Conservation (phyloP, 2,797 vertebrate species). For the Darevskia nairensis region DNA sequence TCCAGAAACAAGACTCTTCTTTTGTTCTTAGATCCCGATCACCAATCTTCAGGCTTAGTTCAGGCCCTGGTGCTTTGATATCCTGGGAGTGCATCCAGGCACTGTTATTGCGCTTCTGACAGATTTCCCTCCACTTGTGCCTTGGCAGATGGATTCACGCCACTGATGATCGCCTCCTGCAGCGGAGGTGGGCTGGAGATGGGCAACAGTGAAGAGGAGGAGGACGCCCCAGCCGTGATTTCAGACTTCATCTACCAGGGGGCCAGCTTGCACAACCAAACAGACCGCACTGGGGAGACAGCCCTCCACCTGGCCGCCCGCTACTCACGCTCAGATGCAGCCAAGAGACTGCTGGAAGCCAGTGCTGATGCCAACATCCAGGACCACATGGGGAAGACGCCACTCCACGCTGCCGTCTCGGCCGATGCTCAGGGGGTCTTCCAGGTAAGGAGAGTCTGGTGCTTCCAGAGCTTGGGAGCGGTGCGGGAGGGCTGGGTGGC, state of each 20-base stretch:
- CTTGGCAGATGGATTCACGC: conserved; percentile 92
- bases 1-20: too few species aligned
- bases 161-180: conserved; percentile 97
- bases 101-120: neutral
- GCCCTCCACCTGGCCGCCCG: conserved; percentile 94
- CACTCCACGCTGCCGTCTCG: conserved; percentile 92
- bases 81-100: neutral
- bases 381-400: conserved; percentile 97
- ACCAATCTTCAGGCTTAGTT: neutral
- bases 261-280: conserved; percentile 95
- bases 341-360: conserved; percentile 95
- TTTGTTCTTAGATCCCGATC: too few species aligned
- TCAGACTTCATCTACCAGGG: conserved; percentile 98
- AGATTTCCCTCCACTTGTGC: neutral
- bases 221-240: conserved; percentile 93
- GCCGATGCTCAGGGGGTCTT: conserved; percentile 96
- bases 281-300: conserved; percentile 95
- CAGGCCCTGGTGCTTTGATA: neutral
- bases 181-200: conserved; percentile 96
- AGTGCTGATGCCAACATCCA: conserved; percentile 96
- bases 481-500: neutral
- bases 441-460: conserved; percentile 81
- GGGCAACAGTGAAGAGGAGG: conserved; percentile 94
- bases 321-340: conserved; percentile 94
- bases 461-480: too few species aligned